Conservation (phyloP, 2,797 vertebrate species). For the Eremophila alpestris region DNA sequence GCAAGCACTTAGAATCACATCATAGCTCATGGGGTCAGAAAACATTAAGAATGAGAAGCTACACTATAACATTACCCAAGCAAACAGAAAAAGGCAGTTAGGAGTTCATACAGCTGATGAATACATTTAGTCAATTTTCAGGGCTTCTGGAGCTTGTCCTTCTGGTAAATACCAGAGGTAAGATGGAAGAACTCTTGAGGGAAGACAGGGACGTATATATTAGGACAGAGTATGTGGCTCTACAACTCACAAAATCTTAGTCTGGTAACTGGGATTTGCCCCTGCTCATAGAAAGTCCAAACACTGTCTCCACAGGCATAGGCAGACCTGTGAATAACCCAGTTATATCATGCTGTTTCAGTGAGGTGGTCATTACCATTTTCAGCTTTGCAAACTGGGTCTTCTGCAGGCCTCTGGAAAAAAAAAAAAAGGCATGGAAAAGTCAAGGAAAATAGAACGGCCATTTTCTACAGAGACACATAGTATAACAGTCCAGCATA, state of each 20-base stretch:
- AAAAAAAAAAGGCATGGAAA: neutral
- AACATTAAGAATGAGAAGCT: neutral
- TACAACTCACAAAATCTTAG: neutral
- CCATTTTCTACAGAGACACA: neutral
- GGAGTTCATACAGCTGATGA: neutral
- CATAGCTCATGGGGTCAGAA: neutral
- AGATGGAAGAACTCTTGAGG: neutral
- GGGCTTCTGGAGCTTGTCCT: neutral
- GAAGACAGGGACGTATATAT: neutral
- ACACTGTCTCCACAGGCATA: neutral
- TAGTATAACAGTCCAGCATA: neutral
- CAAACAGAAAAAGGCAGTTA: neutral
- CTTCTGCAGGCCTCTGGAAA: conserved; percentile 74
- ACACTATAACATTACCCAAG: neutral
- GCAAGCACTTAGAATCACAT: neutral
- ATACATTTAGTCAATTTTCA: neutral
- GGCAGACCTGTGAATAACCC: neutral
- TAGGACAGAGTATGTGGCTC: neutral
- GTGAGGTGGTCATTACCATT: conserved; percentile 66
- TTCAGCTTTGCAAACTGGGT: conserved; percentile 54
- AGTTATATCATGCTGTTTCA: neutral
- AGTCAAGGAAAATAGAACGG: neutral
- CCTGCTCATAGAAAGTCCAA: neutral
- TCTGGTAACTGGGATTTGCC: neutral
- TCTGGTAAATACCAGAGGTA: neutral